phyloP scores from a whole-genome alignment of 2,113 vertebrate genomes.

The Limnothrissa miodon region DNA sequence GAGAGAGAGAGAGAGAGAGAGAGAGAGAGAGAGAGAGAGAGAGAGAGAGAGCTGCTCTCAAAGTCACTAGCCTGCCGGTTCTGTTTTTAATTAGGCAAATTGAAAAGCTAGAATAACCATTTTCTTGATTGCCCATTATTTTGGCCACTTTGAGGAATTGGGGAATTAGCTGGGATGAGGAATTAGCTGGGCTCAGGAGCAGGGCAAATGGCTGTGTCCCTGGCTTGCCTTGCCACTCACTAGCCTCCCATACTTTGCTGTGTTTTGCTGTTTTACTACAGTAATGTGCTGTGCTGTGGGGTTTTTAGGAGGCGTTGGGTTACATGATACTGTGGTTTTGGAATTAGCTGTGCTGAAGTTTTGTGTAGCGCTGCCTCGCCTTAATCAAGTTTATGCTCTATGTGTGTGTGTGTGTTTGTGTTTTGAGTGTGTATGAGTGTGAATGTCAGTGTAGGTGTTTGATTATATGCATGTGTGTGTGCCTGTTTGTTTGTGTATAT shows the following conservation, averaged over 20 bases:
- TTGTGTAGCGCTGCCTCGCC: not conserved
- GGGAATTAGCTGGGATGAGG: conserved; percentile 53
- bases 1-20: not conserved
- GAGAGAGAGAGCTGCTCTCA: conserved; percentile 36
- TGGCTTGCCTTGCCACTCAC: not conserved
- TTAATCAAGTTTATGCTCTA: not conserved
- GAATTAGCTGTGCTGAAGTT: not conserved
- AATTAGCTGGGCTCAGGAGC: conserved; percentile 28
- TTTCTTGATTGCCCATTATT: conserved; percentile 68
- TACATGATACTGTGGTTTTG: not conserved
- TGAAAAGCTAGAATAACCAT: conserved; percentile 67
- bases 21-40: not conserved
- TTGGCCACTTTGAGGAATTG: conserved; percentile 55
- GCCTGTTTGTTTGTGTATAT: too few species aligned
- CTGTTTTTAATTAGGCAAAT: conserved; percentile 72
- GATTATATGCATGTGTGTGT: not conserved
- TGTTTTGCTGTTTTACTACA: not conserved
- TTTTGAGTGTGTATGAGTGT: not conserved
- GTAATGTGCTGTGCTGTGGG: not conserved
- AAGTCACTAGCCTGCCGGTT: conserved; percentile 49
- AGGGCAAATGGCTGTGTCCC: not conserved
- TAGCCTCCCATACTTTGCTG: conserved; percentile 4
- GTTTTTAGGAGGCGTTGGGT: conserved; percentile 9
- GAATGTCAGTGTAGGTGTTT: not conserved
- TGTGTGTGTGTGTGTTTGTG: not conserved